Percentiles rank a stretch among this genome's conserved stretches.
These are phyloP conservation scores for Caenorhabditis sulstoni DNA, from an alignment of 2,888 invertebrate genomes.

Conservation along the genomic window DNA sequence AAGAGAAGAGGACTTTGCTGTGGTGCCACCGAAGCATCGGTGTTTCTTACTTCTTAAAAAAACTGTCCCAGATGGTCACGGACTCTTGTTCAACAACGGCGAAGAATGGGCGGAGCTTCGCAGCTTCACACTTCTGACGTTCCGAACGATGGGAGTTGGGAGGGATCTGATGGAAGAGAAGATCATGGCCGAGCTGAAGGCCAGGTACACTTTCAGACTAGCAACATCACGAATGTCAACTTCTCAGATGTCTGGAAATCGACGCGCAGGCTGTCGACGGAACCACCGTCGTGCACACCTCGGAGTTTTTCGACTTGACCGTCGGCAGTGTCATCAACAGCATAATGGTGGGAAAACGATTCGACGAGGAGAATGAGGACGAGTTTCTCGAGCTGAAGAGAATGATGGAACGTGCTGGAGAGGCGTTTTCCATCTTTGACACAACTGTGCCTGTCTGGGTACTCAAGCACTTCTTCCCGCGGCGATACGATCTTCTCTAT, in stretches of 20 bases:
- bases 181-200: conserved; percentile 51
- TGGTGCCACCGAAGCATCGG: too few relatives aligned
- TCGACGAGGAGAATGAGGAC: conserved; percentile 21
- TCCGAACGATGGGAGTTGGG: conserved; percentile 62
- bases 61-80: conserved; percentile 44
- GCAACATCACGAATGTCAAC: too few relatives aligned
- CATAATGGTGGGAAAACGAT: conserved; percentile 44
- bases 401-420: not conserved
- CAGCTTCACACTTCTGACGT: conserved; percentile 49
- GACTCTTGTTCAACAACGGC: conserved; percentile 46
- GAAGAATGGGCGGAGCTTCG: conserved; percentile 50
- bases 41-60: too few relatives aligned
- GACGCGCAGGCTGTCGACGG: conserved; percentile 17
- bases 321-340: conserved; percentile 54
- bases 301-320: conserved; percentile 43
- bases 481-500: conserved; percentile 4
- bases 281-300: conserved; percentile 28
- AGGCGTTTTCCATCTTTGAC: conserved; percentile 23
- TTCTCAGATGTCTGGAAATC: conserved; percentile 33
- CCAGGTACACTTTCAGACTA: not conserved
- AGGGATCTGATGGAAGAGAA: conserved; percentile 56
- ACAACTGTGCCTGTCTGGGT: conserved; percentile 31
- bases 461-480: conserved; percentile 11
- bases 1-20: too few relatives aligned
- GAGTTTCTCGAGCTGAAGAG: conserved; percentile 30